Evolutionary conservation across 1,140 invertebrate species (phyloP).

Genomic region (Littorina saxatilis): DNA sequence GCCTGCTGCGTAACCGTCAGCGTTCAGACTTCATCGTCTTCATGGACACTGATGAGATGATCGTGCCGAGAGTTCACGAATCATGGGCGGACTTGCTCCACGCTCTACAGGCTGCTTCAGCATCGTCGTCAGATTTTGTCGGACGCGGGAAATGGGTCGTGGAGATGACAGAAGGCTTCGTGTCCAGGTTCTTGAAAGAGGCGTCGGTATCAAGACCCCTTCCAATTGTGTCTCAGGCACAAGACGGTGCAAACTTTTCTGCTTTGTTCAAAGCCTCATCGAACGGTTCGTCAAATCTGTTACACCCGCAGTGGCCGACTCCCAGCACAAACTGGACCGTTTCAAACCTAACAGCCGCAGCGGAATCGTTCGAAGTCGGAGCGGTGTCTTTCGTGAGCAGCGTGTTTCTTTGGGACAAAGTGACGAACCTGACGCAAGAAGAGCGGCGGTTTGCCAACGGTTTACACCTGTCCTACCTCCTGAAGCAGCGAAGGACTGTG

Average conservation of each 20-base stretch:
- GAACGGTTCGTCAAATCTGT: not conserved
- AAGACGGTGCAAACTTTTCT: too few relatives aligned
- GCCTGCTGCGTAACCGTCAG: not conserved
- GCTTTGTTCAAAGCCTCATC: too few relatives aligned
- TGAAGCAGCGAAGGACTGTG: constrained; percentile 19
- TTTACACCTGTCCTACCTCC: not conserved
- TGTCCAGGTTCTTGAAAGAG: not conserved
- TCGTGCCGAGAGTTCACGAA: not conserved
- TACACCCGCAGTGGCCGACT: too few relatives aligned
- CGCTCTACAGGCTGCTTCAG: not conserved
- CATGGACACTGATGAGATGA: constrained; percentile 32
- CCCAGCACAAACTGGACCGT: too few relatives aligned
- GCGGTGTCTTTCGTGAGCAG: not conserved
- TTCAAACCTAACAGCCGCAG: not conserved
- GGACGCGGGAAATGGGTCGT: not conserved
- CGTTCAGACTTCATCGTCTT: constrained; percentile 13
- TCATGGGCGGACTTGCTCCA: not conserved
- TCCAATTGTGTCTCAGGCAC: too few relatives aligned
- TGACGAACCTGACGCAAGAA: not conserved
- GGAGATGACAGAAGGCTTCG: not conserved
- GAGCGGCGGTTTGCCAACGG: not conserved
- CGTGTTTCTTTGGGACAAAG: constrained; percentile 14
- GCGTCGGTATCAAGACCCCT: too few relatives aligned
- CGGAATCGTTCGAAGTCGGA: not conserved
- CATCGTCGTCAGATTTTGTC: not conserved